phyloP scores from a whole-genome alignment of 2,888 invertebrate genomes.

The Philhelius pedissequus region DNA sequence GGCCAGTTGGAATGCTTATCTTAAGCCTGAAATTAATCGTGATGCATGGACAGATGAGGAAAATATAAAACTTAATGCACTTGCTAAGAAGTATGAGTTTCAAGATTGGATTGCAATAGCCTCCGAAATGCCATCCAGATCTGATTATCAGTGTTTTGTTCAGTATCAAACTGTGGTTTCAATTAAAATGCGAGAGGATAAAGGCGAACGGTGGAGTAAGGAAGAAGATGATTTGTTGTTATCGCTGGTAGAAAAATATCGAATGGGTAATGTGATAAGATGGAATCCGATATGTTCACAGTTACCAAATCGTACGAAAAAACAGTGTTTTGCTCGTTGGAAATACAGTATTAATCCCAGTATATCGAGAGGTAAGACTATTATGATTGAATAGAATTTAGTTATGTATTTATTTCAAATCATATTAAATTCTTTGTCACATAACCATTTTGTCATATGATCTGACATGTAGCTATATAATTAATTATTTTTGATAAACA shows the following conservation, averaged over 20 bases:
- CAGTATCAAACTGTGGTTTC: slow-evolving; percentile 82
- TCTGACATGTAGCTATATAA: too few species aligned
- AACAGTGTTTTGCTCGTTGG: slow-evolving; percentile 84
- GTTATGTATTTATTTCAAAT: not conserved
- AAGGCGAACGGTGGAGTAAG: slow-evolving; percentile 82
- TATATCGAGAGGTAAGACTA: slow-evolving; percentile 73
- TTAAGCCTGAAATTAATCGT: slow-evolving; percentile 85
- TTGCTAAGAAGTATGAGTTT: slow-evolving; percentile 78
- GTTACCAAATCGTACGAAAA: slow-evolving; percentile 83
- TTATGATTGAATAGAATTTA: not conserved
- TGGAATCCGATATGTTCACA: slow-evolving; percentile 85
- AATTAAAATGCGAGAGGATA: slow-evolving; percentile 67
- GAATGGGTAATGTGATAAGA: slow-evolving; percentile 84
- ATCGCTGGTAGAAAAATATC: slow-evolving; percentile 82
- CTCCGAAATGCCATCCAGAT: slow-evolving; percentile 81
- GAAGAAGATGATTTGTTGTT: slow-evolving; percentile 85
- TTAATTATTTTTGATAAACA: too few species aligned
- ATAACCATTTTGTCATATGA: too few species aligned
- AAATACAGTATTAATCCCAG: slow-evolving; percentile 74
- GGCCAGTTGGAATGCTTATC: slow-evolving; percentile 85
- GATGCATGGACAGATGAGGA: slow-evolving; percentile 80
- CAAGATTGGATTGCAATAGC: slow-evolving; percentile 86
- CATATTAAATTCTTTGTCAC: too few species aligned
- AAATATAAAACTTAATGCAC: slow-evolving; percentile 77
- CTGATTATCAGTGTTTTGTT: slow-evolving; percentile 85